Evolutionary conservation across 2,797 vertebrate genomes (phyloP), one percentile per base, ranked within the genome.

Genomic region (Antennarius maculatus): DNA sequence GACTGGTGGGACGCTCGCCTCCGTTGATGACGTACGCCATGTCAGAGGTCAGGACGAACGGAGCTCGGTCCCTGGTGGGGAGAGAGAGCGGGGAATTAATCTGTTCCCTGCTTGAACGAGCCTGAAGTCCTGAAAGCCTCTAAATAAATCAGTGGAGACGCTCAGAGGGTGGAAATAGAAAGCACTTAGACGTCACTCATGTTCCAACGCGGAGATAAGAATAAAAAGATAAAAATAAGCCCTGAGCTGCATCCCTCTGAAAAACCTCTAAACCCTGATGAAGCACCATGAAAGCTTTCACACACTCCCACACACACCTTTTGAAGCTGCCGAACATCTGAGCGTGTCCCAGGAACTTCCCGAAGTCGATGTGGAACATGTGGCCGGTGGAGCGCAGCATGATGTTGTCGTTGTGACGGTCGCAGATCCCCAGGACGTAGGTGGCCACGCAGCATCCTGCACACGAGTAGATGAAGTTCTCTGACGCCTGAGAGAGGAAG

Each of bases 21-120:
- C 97, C 98, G 23, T 99, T 99, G 81, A 99, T 99, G 82, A 99
- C 97, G 13, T 99, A 99, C 0, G 98, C 98, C 97, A 99, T 99
- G 85, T 99, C 98, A 1, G 98, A 99, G 3, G 98, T 99, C 74
- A 99, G 92, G 69, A 99, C 98, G 66, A 99, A 99, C 0, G 97
- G 98, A 59, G 97, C 96, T 15, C 98, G 95, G 88, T 99, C 97
- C 90, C 98, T 99, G 79, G 15, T n/a, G 56, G 50, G 46, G 31
- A 54, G 13, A 43, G 16, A 7, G 50, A 6, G 12, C 48, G 18
- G n/a, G 10, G 60, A 63, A 34, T 5, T 9, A 28, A 27, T 6
- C 27, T 27, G 1, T 28, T 54, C 17, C 23, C 23, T 23, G 23
- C 2, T 23, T 23, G 23, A 23, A 23, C 23, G 23, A 23, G 23